These are phyloP conservation scores for Acanthosepion pharaonis DNA, from an alignment of 2,888 invertebrate species.

Conservation along the genomic window DNA sequence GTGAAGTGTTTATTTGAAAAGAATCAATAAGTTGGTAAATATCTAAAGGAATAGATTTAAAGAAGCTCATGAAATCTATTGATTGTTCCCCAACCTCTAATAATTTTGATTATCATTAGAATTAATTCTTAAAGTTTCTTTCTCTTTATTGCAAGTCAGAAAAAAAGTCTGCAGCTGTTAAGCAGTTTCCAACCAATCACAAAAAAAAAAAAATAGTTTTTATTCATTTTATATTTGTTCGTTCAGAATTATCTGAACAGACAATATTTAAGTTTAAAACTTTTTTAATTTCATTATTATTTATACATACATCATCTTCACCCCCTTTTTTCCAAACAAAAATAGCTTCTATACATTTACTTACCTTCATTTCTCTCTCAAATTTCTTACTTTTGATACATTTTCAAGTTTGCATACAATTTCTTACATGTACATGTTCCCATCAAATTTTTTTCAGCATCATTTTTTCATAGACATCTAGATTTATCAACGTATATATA, in stretches of 20 bases:
- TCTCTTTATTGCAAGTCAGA: background rate
- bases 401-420: background rate
- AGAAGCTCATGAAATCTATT: background rate
- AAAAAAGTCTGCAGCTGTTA: background rate
- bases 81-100: background rate
- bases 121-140: background rate
- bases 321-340: background rate
- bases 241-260: background rate
- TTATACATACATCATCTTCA: background rate
- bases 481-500: background rate
- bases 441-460: no score
- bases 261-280: background rate
- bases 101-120: background rate
- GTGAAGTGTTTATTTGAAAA: background rate
- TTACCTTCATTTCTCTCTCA: background rate
- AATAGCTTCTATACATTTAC: background rate
- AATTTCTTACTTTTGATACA: background rate
- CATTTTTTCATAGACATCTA: background rate
- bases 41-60: background rate
- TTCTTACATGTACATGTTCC: background rate
- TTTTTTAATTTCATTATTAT: background rate
- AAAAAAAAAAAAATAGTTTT: background rate
- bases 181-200: background rate
- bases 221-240: background rate
- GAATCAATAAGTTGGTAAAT: background rate